Evolutionary conservation across 2,113 vertebrate genomes (phyloP).

Genomic region (Otis tarda): DNA sequence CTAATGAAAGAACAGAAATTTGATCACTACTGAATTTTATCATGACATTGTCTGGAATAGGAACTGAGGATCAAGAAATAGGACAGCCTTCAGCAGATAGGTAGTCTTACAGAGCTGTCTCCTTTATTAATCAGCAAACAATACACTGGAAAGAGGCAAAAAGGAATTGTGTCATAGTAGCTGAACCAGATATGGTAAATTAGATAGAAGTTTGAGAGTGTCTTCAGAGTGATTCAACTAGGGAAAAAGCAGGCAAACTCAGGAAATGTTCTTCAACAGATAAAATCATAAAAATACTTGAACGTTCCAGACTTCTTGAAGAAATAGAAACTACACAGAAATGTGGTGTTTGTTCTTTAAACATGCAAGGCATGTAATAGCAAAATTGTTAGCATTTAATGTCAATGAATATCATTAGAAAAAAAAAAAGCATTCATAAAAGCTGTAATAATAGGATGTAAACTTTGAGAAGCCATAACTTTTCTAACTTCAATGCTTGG

Average conservation of each 20-base stretch:
- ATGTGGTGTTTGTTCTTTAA: neutral
- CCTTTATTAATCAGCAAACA: neutral
- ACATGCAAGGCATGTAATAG: neutral
- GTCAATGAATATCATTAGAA: neutral
- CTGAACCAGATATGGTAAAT: neutral
- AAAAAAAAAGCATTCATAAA: neutral
- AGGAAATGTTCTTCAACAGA: neutral
- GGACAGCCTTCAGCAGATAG: neutral
- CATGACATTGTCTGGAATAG: neutral
- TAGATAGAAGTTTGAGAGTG: neutral
- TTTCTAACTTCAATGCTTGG: neutral
- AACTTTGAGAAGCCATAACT: neutral
- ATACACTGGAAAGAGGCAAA: neutral
- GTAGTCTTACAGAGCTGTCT: neutral
- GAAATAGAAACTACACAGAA: neutral
- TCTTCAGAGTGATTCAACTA: neutral
- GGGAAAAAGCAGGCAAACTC: neutral
- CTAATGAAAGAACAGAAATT: conserved; percentile 45
- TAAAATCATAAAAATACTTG: neutral
- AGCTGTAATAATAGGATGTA: neutral
- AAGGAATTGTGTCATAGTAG: neutral
- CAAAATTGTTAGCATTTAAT: neutral
- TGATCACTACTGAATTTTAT: neutral
- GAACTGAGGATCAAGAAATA: neutral
- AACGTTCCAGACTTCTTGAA: neutral